These are phyloP conservation scores for Oscheius sp. DNA, from an alignment of 2,888 invertebrate genomes.

Conservation along the genomic window DNA sequence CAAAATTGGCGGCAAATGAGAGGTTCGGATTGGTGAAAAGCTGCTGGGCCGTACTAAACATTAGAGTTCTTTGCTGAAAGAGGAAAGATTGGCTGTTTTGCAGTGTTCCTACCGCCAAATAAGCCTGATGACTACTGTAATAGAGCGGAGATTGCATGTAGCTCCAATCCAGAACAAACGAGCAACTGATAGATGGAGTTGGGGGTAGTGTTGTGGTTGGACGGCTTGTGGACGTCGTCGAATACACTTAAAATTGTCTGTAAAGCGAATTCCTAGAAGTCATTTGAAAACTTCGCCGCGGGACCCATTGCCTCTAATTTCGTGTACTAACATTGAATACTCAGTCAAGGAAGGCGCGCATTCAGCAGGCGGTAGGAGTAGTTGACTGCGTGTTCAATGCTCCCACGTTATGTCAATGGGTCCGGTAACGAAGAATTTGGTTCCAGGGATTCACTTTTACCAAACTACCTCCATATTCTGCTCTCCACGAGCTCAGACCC, in stretches of 20 bases:
- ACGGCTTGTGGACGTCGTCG: neutral
- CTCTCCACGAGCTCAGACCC: neutral
- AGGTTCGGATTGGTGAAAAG: neutral
- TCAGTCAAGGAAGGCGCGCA: neutral
- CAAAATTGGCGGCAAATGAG: neutral
- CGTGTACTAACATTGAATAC: too few species aligned
- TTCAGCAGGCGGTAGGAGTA: neutral
- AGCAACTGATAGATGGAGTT: neutral
- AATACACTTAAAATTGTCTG: too few species aligned
- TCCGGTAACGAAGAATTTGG: too few species aligned
- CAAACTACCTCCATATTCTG: neutral
- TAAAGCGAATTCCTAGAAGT: too few species aligned
- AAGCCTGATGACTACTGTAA: neutral
- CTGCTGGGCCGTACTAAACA: neutral
- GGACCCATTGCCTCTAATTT: too few species aligned
- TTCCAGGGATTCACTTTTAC: too few species aligned
- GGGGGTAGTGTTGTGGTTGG: neutral
- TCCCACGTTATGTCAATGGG: too few species aligned
- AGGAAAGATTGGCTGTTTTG: too few species aligned
- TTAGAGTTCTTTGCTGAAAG: neutral
- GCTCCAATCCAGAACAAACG: conserved; percentile 1
- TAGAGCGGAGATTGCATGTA: neutral
- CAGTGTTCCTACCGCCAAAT: neutral
- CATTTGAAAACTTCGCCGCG: too few species aligned
- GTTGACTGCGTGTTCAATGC: neutral